These are phyloP conservation scores for Sebastiscus albofasciatus DNA, from an alignment of 2,797 vertebrate species.

Conservation along the genomic window DNA sequence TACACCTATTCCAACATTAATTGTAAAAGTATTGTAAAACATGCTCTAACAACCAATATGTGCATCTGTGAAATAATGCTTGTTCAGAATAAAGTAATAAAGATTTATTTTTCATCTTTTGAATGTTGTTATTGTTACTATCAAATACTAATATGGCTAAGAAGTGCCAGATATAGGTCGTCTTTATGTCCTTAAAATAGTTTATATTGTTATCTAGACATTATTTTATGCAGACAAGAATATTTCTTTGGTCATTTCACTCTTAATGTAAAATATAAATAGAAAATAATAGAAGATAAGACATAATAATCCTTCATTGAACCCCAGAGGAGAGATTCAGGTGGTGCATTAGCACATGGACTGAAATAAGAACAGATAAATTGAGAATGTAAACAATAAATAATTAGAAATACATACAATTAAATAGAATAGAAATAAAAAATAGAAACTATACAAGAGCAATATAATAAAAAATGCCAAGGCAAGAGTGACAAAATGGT, in stretches of 20 bases:
- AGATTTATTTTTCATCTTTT: slow-evolving; percentile 41
- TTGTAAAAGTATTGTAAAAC: neutral
- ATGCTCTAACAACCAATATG: neutral
- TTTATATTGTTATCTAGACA: neutral
- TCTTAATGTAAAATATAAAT: neutral
- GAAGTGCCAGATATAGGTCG: neutral
- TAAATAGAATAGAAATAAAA: neutral
- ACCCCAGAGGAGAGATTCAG: neutral
- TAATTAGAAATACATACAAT: neutral
- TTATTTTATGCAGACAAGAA: neutral
- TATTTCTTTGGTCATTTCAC: neutral
- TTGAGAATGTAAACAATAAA: neutral
- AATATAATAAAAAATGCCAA: neutral
- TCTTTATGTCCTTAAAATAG: neutral
- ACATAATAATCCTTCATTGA: neutral
- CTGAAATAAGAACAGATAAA: neutral
- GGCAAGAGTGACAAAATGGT: neutral
- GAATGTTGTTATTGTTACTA: neutral
- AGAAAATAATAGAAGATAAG: neutral
- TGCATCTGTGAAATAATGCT: slow-evolving; percentile 30
- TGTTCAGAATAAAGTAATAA: slow-evolving; percentile 39
- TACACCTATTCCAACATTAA: neutral
- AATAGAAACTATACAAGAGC: neutral
- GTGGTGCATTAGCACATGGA: neutral
- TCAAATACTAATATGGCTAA: neutral